Conservation (phyloP, 2,113 vertebrate genomes). For the Pipa parva region DNA sequence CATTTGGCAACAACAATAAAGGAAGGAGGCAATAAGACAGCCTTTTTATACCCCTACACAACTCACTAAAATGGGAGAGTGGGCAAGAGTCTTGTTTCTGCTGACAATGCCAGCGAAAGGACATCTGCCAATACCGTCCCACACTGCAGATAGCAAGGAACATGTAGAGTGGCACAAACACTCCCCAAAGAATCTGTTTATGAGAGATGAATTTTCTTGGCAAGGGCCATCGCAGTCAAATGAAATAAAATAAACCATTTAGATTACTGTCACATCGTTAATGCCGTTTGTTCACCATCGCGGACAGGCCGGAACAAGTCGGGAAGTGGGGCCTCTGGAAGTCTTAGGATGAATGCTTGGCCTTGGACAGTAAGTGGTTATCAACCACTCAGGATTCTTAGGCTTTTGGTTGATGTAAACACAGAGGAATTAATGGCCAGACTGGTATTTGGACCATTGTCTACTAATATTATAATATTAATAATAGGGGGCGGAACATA, state of each 20-base stretch:
- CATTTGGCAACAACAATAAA: conserved; percentile 20
- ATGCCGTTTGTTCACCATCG: no score
- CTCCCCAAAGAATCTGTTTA: conserved; percentile 12
- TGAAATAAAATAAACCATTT: not conserved
- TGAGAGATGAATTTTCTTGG: conserved; percentile 1
- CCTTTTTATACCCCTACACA: conserved; percentile 30
- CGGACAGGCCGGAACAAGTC: no score
- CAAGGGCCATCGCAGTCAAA: not conserved
- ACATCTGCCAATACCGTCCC: conserved; percentile 28
- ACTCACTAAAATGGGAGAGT: conserved; percentile 18
- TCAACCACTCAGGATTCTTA: no score
- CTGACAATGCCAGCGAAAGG: conserved; percentile 8
- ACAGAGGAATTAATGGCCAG: no score
- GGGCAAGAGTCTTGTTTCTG: conserved; percentile 20
- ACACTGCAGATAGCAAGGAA: conserved; percentile 26
- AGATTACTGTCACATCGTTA: no score
- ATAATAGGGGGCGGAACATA: no score
- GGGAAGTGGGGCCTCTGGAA: no score
- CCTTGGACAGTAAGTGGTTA: no score
- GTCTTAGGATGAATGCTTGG: no score
- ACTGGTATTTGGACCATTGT: no score
- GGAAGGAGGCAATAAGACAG: conserved; percentile 30
- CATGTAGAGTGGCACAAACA: not conserved
- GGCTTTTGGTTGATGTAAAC: no score
- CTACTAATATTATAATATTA: no score